phyloP scores from a whole-genome alignment of 2,888 invertebrate species.

The Sphinx pinastri region DNA sequence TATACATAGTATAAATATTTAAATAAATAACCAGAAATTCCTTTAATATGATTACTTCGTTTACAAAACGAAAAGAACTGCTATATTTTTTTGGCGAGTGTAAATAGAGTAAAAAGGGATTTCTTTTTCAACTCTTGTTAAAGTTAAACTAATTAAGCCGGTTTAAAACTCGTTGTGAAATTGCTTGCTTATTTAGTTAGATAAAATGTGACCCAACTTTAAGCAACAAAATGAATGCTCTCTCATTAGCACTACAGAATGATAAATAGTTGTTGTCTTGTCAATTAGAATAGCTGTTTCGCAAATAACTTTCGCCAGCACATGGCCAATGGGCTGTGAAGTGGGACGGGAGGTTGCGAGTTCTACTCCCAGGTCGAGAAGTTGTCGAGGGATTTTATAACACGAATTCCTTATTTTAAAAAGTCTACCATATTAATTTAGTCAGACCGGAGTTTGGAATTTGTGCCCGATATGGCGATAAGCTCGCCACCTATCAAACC shows the following conservation, averaged over 20 bases:
- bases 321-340: too few species aligned
- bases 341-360: too few species aligned
- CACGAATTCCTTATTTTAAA: too few species aligned
- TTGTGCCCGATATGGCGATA: too few species aligned
- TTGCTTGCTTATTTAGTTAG: slow-evolving; percentile 10
- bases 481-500: too few species aligned
- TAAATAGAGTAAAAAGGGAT: not conserved
- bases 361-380: too few species aligned
- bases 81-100: not conserved
- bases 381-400: too few species aligned
- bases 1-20: too few species aligned
- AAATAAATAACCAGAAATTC: too few species aligned
- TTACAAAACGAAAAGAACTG: too few species aligned
- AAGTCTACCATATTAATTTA: too few species aligned
- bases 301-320: not conserved
- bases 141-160: slow-evolving; percentile 20
- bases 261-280: slow-evolving; percentile 3
- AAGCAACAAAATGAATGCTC: slow-evolving; percentile 17
- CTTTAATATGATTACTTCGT: not conserved
- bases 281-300: slow-evolving; percentile 1
- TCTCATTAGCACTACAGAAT: slow-evolving; percentile 10
- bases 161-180: not conserved
- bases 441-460: too few species aligned
- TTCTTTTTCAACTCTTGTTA: not conserved
- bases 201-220: slow-evolving; percentile 13